These are phyloP conservation scores for Rutpela maculata DNA, from an alignment of 2,888 invertebrate genomes.

Conservation along the genomic window DNA sequence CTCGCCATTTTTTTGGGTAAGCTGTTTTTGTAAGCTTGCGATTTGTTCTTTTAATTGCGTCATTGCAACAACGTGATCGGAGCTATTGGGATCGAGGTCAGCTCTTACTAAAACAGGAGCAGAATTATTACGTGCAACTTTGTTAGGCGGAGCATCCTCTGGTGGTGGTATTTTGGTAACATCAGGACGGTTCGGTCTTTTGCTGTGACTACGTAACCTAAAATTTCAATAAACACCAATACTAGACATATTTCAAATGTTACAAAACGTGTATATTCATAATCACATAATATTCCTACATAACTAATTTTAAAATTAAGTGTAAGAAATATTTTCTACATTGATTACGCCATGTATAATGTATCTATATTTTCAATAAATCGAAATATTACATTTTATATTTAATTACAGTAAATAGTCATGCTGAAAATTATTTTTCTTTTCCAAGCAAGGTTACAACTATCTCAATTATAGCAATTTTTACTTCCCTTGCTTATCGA, in stretches of 20 bases:
- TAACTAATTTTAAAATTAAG: too few species aligned
- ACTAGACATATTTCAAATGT: background rate
- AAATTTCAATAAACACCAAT: constrained; percentile 50
- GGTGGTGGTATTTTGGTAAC: constrained; percentile 77
- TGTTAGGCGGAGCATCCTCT: constrained; percentile 74
- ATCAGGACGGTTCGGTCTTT: constrained; percentile 82
- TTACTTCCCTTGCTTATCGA: too few species aligned
- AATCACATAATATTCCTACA: too few species aligned
- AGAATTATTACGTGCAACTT: constrained; percentile 73
- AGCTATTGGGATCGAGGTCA: constrained; percentile 89
- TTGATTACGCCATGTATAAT: too few species aligned
- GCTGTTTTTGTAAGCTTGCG: constrained; percentile 91
- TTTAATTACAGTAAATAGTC: too few species aligned
- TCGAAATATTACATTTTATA: too few species aligned
- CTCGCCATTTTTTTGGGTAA: constrained; percentile 89
- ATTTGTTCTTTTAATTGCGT: constrained; percentile 96
- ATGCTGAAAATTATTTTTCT: too few species aligned
- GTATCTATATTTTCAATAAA: too few species aligned
- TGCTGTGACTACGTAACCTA: constrained; percentile 82
- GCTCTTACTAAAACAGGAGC: constrained; percentile 70
- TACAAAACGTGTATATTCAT: too few species aligned
- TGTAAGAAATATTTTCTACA: too few species aligned
- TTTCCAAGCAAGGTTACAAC: too few species aligned
- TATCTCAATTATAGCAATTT: too few species aligned
- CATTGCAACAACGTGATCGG: constrained; percentile 95